Base-by-base conservation (phyloP, 1,140 invertebrate species). In the Lycorma delicatula region DNA sequence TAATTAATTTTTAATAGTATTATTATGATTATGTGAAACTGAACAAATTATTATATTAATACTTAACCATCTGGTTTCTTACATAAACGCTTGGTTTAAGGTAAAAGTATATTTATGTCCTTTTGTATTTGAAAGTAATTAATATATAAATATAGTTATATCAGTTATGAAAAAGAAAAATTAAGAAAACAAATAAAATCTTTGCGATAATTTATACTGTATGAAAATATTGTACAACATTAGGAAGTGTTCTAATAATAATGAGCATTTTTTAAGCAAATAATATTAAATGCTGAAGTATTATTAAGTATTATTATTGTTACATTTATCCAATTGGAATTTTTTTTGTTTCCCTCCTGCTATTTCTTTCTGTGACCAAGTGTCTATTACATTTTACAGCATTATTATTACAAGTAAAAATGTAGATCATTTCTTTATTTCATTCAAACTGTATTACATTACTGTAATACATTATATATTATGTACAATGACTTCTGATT, bases 281-380 rank as follows among this genome's bases (percentile, higher is more conserved):
- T 16, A 20, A 44, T 44, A 20, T 22, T 44, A 44, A 44, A 16
- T 20, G 9, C 18, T 44, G 23, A 22, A 44, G 23, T 44, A 44
- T 20, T 44, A 44, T 22, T 7, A 44, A 44, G 41, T 44, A 44
- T 44, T 44, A 44, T 44, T 9, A 44, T 6, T 6, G 41, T 20
- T n/a, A 22, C 23, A 44, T 44, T 44, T 20, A 22, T 44, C 18
- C 18, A 18, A 44, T 44, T 44, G 23, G 18, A 20, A 4, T 44
- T 11, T 44, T 3, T 41, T 44, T 18, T 20, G 23, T 22, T 11
- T 22, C 18, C 18, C 41, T 16, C 41, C 41, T 44, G 41, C 23
- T 20, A 20, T 44, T 44, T 20, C 9, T 44, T 44, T 44, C 41
- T 44, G 41, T 44, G 41, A 44, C 41, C 41, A 44, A 41, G 18